Conservation (phyloP, 92 coral and sea anemone species). For the Zoanthus sociatus region DNA sequence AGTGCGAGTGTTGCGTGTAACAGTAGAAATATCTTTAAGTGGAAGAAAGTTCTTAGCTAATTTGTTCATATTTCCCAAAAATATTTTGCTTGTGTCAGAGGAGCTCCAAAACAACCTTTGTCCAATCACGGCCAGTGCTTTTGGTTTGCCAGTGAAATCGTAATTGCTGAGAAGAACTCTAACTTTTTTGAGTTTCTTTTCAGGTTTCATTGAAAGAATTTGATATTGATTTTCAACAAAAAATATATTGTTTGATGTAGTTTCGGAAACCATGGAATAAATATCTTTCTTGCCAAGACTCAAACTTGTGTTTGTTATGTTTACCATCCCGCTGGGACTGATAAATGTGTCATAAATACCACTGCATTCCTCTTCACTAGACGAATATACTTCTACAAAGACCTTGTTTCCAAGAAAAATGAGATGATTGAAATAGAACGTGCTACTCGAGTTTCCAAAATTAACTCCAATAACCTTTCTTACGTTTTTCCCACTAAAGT, state of each 20-base stretch:
- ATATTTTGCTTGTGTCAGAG: not conserved
- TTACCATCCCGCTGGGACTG: not conserved
- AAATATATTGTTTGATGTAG: not conserved
- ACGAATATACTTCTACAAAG: not conserved
- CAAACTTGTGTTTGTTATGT: not conserved
- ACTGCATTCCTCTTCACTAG: not conserved
- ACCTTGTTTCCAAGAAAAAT: not conserved
- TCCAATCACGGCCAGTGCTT: not conserved
- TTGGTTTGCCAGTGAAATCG: not conserved
- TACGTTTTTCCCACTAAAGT: not conserved
- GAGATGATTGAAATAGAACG: not conserved
- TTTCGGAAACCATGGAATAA: not conserved
- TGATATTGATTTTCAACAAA: not conserved
- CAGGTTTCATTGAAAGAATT: not conserved
- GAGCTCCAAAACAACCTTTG: slow-evolving; percentile 25
- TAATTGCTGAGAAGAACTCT: slow-evolving; percentile 1
- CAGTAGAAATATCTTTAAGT: not conserved
- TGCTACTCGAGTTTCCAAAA: not conserved
- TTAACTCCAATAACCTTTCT: not conserved
- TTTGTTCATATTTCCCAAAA: not conserved
- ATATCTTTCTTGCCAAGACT: not conserved
- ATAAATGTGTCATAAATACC: not conserved
- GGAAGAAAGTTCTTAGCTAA: not conserved
- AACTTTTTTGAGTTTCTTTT: not conserved
- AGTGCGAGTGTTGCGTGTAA: not conserved